phyloP scores from a whole-genome alignment of 2,888 invertebrate genomes.

The Kryphioiulus occultus region DNA sequence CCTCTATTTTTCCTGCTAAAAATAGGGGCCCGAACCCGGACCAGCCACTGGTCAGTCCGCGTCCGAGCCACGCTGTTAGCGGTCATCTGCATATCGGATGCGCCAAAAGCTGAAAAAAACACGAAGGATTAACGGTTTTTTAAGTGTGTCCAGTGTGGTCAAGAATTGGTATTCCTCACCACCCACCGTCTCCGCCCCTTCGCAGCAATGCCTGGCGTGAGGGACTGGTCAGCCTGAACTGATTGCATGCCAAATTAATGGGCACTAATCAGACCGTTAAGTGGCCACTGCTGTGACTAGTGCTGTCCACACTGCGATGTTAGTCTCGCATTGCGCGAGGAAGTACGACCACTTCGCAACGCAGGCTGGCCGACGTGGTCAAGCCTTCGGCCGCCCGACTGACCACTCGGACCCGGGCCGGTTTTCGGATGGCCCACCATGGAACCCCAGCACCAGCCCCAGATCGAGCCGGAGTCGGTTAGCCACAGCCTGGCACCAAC shows the following conservation, averaged over 20 bases:
- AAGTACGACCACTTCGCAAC: slow-evolving; percentile 29
- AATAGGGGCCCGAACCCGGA: neutral
- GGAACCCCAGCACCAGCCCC: neutral
- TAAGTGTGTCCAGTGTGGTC: slow-evolving; percentile 38
- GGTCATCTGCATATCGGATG: slow-evolving; percentile 25
- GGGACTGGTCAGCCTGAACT: slow-evolving; percentile 51
- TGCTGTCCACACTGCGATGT: slow-evolving; percentile 42
- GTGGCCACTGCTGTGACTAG: slow-evolving; percentile 51
- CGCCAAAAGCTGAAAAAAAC: neutral
- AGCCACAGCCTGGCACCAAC: neutral
- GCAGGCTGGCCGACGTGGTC: neutral
- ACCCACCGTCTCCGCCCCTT: slow-evolving; percentile 39
- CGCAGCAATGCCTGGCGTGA: slow-evolving; percentile 43
- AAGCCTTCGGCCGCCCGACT: neutral
- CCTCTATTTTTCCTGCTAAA: slow-evolving; percentile 37
- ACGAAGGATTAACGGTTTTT: slow-evolving; percentile 12
- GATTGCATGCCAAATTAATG: slow-evolving; percentile 53
- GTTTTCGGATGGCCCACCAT: slow-evolving; percentile 35
- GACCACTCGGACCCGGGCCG: slow-evolving; percentile 3
- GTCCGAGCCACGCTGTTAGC: neutral
- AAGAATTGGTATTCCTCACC: slow-evolving; percentile 39
- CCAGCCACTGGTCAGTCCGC: neutral
- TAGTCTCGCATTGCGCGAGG: slow-evolving; percentile 38
- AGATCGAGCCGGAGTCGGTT: slow-evolving; percentile 17
- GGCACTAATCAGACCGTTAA: slow-evolving; percentile 53